phyloP scores from a whole-genome alignment of 2,797 vertebrate genomes.

The Myiotriccus ornatus region DNA sequence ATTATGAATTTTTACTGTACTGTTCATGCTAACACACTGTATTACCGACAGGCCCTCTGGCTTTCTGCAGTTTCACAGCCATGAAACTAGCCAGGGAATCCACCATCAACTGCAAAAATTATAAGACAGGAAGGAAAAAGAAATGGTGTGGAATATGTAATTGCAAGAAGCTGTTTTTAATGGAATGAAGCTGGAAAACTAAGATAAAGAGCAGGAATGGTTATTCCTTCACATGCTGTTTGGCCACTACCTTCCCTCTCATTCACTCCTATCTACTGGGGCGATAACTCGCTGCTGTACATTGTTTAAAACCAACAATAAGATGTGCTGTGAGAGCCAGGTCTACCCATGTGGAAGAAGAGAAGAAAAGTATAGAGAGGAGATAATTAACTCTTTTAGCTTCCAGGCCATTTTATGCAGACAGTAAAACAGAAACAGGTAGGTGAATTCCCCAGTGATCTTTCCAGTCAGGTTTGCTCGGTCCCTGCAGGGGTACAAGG shows the following conservation, averaged over 20 bases:
- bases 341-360: conserved; percentile 39
- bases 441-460: not conserved
- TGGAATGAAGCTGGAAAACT: not conserved
- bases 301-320: conserved; percentile 45
- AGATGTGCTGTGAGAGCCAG: conserved; percentile 9
- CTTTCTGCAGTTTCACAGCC: conserved; percentile 54
- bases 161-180: conserved; percentile 17
- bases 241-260: not conserved
- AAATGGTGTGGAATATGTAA: not conserved
- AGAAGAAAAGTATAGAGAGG: not conserved
- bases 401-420: conserved; percentile 39
- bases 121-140: not conserved
- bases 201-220: not conserved
- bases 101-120: conserved; percentile 32
- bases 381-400: conserved; percentile 59
- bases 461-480: not conserved
- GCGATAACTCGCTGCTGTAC: conserved; percentile 20
- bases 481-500: conserved; percentile 21
- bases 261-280: not conserved
- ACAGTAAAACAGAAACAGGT: not conserved
- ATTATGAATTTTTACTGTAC: conserved; percentile 64
- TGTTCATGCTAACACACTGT: conserved; percentile 40
- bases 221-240: not conserved
- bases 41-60: conserved; percentile 67
- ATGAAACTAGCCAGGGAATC: conserved; percentile 37